Conservation (phyloP, 2,113 vertebrate genomes). For the Hypocryptadius cinnamomeus region DNA sequence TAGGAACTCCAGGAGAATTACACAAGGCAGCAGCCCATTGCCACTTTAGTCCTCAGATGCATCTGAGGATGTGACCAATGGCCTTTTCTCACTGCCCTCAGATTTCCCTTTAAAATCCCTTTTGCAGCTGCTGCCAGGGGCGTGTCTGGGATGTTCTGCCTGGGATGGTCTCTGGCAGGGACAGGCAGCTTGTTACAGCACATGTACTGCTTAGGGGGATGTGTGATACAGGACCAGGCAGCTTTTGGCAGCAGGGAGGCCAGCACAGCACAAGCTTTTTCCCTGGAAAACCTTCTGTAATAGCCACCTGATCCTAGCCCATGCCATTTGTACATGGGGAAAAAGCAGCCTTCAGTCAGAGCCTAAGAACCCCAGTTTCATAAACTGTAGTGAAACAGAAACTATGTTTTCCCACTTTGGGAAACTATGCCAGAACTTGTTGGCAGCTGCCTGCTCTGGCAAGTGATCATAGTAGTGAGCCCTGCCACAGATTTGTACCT, state of each 20-base stretch:
- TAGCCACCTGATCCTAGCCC: not conserved
- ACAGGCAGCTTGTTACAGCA: not conserved
- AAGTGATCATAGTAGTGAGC: not conserved
- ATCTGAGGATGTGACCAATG: not conserved
- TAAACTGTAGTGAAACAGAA: not conserved
- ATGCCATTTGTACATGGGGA: not conserved
- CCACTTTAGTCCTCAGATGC: not conserved
- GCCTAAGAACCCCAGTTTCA: not conserved
- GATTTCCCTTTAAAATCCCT: not conserved
- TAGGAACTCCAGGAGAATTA: not conserved
- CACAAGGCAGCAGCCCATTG: not conserved
- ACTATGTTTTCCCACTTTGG: not conserved
- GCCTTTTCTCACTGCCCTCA: not conserved
- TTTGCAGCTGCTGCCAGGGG: not conserved
- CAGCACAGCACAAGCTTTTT: not conserved
- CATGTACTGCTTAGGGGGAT: accelerated
- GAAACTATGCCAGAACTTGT: not conserved
- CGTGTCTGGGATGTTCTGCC: not conserved
- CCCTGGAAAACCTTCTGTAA: not conserved
- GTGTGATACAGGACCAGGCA: not conserved
- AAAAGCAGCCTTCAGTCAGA: not conserved
- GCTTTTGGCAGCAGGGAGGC: not conserved
- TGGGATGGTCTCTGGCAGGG: not conserved
- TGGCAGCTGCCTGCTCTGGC: not conserved
- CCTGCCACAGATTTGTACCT: not conserved